Evolutionary conservation across 2,888 invertebrate genomes (phyloP).

Genomic region (Drosophila anomalata): DNA sequence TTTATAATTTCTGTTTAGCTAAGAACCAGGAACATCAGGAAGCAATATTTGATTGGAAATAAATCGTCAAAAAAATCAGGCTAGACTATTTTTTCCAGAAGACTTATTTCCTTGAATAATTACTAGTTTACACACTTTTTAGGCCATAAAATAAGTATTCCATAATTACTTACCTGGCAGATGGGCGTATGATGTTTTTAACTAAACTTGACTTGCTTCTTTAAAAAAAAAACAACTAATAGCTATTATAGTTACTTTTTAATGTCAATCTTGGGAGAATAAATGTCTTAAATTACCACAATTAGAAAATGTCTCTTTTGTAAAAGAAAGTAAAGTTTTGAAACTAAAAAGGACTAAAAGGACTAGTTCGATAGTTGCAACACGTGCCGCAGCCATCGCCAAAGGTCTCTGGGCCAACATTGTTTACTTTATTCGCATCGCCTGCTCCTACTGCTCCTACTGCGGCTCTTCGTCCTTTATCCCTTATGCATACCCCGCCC

Average conservation of each 20-base stretch:
- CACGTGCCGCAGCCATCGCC: conserved; percentile 12
- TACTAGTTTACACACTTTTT: not conserved
- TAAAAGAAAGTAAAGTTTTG: not conserved
- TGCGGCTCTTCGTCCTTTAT: conserved; percentile 14
- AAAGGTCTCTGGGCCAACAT: conserved; percentile 30
- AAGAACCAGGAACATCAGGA: not conserved
- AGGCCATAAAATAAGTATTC: not conserved
- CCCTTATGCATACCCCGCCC: conserved; percentile 9
- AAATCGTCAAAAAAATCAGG: not conserved
- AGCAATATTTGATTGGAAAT: not conserved
- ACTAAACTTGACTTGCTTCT: not conserved
- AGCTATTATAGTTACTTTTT: too few species aligned
- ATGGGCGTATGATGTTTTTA: not conserved
- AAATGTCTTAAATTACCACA: too few species aligned
- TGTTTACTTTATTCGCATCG: conserved; percentile 20
- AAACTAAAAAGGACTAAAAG: not conserved
- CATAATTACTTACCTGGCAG: not conserved
- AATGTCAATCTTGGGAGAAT: too few species aligned
- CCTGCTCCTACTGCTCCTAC: not conserved
- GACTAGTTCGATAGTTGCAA: conserved; percentile 12
- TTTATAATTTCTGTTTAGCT: too few species aligned
- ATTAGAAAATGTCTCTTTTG: too few species aligned
- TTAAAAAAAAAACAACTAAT: too few species aligned
- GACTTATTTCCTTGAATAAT: not conserved
- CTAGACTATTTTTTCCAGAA: not conserved